A percentile compares a stretch with the other conserved stretches of the same genome.
These are phyloP conservation scores for Mesoclemmys tuberculata DNA, from an alignment of 2,113 vertebrate genomes.

Conservation along the genomic window DNA sequence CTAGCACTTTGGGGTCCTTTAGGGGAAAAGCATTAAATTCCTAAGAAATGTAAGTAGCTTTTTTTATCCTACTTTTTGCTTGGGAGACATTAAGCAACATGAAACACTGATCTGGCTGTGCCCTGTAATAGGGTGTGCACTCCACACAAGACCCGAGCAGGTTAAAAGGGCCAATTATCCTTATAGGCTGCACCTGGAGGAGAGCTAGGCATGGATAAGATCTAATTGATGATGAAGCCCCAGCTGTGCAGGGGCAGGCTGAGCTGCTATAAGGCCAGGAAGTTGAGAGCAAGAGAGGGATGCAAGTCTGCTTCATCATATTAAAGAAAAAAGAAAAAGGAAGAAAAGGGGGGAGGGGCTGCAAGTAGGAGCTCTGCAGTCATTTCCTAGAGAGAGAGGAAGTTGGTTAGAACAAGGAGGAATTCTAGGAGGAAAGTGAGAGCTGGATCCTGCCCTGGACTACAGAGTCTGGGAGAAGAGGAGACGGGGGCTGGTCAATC, in stretches of 20 bases:
- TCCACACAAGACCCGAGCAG: too few species aligned
- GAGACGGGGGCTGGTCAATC: background rate
- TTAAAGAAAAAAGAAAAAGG: background rate
- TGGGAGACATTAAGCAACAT: background rate
- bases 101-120: accelerated
- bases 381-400: background rate
- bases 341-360: background rate
- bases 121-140: too few species aligned
- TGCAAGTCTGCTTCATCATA: too few species aligned
- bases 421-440: background rate
- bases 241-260: too few species aligned
- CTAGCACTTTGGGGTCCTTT: background rate
- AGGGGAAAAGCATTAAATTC: accelerated
- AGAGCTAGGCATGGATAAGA: too few species aligned
- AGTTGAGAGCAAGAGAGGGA: too few species aligned
- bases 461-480: background rate
- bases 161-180: too few species aligned
- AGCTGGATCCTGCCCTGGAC: background rate
- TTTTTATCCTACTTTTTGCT: background rate
- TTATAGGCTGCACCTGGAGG: too few species aligned
- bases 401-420: background rate
- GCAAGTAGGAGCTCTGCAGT: background rate
- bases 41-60: background rate
- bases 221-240: too few species aligned
- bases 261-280: too few species aligned